These are phyloP conservation scores for Pluvianellus socialis DNA, from an alignment of 2,113 vertebrate species.

Conservation along the genomic window DNA sequence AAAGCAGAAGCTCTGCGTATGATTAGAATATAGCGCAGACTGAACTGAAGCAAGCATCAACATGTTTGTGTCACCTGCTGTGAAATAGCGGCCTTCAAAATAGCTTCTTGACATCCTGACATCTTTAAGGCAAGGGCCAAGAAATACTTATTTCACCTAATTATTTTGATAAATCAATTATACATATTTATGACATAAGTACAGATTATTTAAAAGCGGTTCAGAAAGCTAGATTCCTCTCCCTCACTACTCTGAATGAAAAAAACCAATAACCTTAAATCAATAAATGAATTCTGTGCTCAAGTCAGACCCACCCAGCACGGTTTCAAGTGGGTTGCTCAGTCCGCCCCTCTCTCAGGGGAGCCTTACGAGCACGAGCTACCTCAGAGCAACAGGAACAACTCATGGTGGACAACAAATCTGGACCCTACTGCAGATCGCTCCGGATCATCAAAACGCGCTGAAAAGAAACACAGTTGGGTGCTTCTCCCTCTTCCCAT, in stretches of 20 bases:
- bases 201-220: neutral
- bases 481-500: neutral
- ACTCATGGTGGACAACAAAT: neutral
- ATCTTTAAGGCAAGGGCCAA: neutral
- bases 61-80: neutral
- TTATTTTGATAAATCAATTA: neutral
- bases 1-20: neutral
- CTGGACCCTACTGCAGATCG: neutral
- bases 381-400: neutral
- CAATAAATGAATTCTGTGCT: neutral
- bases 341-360: neutral
- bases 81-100: neutral
- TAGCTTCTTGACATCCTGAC: neutral
- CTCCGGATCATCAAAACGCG: neutral
- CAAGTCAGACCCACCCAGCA: neutral
- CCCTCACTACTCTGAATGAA: neutral
- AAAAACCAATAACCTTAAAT: neutral
- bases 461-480: neutral
- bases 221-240: neutral
- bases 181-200: accelerated
- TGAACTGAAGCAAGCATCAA: neutral
- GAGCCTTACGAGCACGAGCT: neutral
- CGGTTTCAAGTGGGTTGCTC: neutral
- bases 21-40: neutral
- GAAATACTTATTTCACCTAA: neutral